Evolutionary conservation across 2,888 invertebrate genomes (phyloP).

Genomic region (Pyrgus malvae): DNA sequence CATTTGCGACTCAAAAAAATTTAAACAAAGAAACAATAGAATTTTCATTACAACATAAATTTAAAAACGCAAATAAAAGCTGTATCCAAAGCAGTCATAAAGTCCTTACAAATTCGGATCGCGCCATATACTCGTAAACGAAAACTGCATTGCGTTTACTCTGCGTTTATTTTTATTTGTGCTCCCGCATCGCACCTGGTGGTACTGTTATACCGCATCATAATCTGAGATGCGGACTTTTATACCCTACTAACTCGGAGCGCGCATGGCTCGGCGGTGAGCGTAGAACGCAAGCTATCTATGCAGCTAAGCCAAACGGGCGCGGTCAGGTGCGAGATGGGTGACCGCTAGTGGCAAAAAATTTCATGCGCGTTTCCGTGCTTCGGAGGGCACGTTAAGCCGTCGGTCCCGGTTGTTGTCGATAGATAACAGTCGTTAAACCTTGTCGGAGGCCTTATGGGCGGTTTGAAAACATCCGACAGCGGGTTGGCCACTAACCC

Average conservation of each 20-base stretch:
- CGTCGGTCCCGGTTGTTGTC: too few species aligned
- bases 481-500: too few species aligned
- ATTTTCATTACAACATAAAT: not conserved
- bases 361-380: too few species aligned
- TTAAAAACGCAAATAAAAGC: not conserved
- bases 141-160: slow-evolving; percentile 26
- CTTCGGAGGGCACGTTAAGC: too few species aligned
- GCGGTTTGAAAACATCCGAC: too few species aligned
- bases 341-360: too few species aligned
- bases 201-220: slow-evolving; percentile 45
- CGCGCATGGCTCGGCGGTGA: too few species aligned
- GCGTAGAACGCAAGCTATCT: too few species aligned
- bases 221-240: slow-evolving; percentile 41
- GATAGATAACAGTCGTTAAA: too few species aligned
- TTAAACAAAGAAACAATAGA: not conserved
- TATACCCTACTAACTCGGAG: slow-evolving; percentile 33
- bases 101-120: slow-evolving; percentile 13
- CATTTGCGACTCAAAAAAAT: not conserved
- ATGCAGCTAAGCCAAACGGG: too few species aligned
- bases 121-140: slow-evolving; percentile 9
- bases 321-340: too few species aligned
- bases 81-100: not conserved
- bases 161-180: slow-evolving; percentile 33
- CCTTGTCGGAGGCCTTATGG: too few species aligned
- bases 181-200: slow-evolving; percentile 49